These are phyloP conservation scores for Isoperla grammatica DNA, from an alignment of 2,888 invertebrate species.

Conservation along the genomic window DNA sequence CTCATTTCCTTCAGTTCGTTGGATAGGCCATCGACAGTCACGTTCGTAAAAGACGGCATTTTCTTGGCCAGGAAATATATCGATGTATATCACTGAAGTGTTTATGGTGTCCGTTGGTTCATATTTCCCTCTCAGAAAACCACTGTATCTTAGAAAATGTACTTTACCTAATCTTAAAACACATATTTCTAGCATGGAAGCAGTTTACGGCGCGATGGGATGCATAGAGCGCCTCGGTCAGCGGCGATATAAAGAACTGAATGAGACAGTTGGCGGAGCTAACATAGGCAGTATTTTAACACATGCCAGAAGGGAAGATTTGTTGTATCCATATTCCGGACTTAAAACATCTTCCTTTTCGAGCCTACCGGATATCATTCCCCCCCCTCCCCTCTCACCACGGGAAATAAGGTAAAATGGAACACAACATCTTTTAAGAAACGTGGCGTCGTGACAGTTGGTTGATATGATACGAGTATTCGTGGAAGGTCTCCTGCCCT, in stretches of 20 bases:
- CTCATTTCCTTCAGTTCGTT: no score
- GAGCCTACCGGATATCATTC: slow-evolving; percentile 5
- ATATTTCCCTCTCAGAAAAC: slow-evolving; percentile 5
- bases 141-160: slow-evolving; percentile 11
- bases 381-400: background rate
- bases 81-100: slow-evolving; percentile 3
- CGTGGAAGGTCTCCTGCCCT: background rate
- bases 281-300: background rate
- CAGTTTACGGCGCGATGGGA: background rate
- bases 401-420: background rate
- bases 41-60: background rate
- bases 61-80: slow-evolving; percentile 15
- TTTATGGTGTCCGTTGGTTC: background rate
- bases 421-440: slow-evolving; percentile 15
- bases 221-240: background rate
- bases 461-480: slow-evolving; percentile 9
- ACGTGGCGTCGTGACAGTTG: slow-evolving; percentile 3
- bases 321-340: background rate
- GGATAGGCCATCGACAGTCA: no score
- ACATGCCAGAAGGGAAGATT: background rate
- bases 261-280: background rate
- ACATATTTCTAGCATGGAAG: background rate
- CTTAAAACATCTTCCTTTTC: background rate
- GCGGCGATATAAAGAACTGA: background rate
- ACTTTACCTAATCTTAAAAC: slow-evolving; percentile 9